These are phyloP conservation scores for Timandra comae DNA, from an alignment of 2,888 invertebrate species.

Conservation along the genomic window DNA sequence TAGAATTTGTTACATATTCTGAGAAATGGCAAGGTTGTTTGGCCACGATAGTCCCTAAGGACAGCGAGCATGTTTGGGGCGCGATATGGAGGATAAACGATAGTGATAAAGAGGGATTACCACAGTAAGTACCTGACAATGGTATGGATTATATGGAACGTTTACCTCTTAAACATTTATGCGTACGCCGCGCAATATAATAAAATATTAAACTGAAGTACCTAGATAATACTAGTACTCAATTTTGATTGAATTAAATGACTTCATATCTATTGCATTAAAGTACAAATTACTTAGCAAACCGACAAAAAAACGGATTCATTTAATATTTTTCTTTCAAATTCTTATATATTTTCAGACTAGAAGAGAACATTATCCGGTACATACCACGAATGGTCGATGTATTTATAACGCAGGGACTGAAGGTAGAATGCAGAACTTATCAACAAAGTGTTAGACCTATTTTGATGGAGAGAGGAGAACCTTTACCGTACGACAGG, in stretches of 20 bases:
- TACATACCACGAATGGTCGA: neutral
- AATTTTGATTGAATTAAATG: too few species aligned
- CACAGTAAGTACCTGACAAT: neutral
- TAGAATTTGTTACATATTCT: neutral
- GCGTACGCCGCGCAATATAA: too few species aligned
- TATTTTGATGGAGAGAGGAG: neutral
- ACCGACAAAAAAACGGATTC: too few species aligned
- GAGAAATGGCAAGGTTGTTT: neutral
- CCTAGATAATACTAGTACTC: too few species aligned
- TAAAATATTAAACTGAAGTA: too few species aligned
- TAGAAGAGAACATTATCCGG: neutral
- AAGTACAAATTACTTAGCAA: too few species aligned
- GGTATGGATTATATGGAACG: too few species aligned
- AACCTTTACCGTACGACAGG: neutral
- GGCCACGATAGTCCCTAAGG: neutral
- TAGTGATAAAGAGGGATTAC: neutral
- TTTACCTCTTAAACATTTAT: too few species aligned
- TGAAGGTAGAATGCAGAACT: neutral
- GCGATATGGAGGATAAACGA: conserved; percentile 1
- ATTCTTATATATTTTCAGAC: too few species aligned
- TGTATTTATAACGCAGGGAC: neutral
- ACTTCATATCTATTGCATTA: too few species aligned
- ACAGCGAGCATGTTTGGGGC: neutral
- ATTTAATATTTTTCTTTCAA: too few species aligned
- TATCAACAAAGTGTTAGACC: neutral